A percentile compares a stretch with the other conserved stretches of the same genome.
These are phyloP conservation scores for Rhinichthys osculus DNA, from an alignment of 2,797 vertebrate species.

Conservation along the genomic window DNA sequence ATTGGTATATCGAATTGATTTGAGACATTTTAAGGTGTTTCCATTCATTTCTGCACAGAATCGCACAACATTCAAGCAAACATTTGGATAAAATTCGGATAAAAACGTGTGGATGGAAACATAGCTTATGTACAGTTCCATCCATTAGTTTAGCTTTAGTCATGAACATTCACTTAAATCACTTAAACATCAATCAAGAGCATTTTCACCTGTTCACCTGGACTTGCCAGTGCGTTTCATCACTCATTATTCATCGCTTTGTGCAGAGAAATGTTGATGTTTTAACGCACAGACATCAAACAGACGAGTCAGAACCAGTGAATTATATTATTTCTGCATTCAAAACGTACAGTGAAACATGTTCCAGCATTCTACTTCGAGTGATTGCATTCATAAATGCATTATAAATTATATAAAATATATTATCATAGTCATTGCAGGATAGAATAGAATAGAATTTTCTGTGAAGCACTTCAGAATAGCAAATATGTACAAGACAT, in stretches of 20 bases:
- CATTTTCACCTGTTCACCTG: not conserved
- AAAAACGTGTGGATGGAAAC: too few species aligned
- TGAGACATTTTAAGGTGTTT: too few species aligned
- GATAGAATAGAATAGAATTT: constrained; percentile 23
- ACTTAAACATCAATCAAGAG: not conserved
- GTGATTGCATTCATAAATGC: constrained; percentile 13
- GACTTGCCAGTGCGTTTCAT: not conserved
- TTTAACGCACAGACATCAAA: not conserved
- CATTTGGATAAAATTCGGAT: too few species aligned
- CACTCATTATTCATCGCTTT: not conserved
- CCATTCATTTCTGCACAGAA: too few species aligned
- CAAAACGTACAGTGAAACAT: not conserved
- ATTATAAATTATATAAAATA: constrained; percentile 32
- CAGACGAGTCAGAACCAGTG: not conserved
- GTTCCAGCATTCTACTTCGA: not conserved
- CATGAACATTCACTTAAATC: too few species aligned
- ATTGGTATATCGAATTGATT: too few species aligned
- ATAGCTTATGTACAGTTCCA: too few species aligned
- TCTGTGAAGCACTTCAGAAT: not conserved
- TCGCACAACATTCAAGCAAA: too few species aligned
- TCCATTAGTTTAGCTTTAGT: too few species aligned
- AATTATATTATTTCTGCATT: constrained; percentile 4
- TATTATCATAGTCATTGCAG: not conserved
- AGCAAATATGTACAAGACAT: constrained; percentile 15
- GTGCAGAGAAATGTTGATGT: not conserved